phyloP scores from a whole-genome alignment of 2,797 vertebrate species.

The Balearica regulorum region DNA sequence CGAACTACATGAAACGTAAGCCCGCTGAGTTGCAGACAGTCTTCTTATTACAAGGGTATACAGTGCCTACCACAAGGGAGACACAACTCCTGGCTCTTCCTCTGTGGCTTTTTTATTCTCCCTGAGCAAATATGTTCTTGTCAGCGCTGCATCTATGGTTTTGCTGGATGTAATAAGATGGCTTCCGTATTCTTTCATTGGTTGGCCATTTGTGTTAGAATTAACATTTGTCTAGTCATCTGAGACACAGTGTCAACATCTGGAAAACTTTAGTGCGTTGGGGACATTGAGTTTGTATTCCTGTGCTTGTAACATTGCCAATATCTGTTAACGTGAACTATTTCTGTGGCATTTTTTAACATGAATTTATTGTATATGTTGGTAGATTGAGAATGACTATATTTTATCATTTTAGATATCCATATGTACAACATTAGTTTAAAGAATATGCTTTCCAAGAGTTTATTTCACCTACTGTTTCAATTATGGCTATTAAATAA shows the following conservation, averaged over 20 bases:
- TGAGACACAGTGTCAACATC: conserved; percentile 14
- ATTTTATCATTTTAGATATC: not conserved
- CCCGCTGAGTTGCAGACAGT: not conserved
- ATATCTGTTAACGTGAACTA: not conserved
- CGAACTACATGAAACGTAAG: not conserved
- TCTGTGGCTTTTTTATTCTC: conserved; percentile 47
- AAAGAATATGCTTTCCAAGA: not conserved
- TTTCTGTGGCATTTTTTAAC: not conserved
- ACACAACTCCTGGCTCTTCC: conserved; percentile 47
- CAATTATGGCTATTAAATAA: not conserved
- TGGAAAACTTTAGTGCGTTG: conserved; percentile 7
- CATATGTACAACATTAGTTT: not conserved
- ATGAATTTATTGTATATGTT: not conserved
- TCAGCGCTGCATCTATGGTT: conserved; percentile 36
- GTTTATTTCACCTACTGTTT: not conserved
- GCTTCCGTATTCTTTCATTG: conserved; percentile 51
- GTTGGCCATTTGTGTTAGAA: conserved; percentile 2
- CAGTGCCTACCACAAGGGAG: conserved; percentile 37
- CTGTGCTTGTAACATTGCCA: not conserved
- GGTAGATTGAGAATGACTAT: not conserved
- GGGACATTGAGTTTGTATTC: not conserved
- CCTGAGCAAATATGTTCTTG: conserved; percentile 40
- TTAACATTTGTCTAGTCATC: conserved; percentile 37
- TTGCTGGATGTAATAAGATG: not conserved
- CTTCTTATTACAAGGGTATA: conserved; percentile 33